Evolutionary conservation across 2,888 invertebrate species (phyloP).

Genomic region (Gasteruption jaculator): DNA sequence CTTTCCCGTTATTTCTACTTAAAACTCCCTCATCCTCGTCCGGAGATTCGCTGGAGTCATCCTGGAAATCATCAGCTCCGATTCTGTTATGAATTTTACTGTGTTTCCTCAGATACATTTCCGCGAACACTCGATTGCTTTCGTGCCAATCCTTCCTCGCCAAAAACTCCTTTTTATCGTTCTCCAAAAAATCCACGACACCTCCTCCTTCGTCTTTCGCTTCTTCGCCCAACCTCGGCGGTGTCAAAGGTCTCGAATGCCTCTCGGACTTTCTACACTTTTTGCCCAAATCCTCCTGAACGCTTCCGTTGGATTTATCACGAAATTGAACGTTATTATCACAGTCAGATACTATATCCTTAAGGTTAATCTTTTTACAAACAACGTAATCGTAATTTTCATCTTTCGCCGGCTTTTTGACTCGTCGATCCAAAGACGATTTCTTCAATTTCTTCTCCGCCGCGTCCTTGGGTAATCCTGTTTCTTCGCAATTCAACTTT

Average conservation of each 20-base stretch:
- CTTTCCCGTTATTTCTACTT: constrained; percentile 12
- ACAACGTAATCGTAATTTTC: no score
- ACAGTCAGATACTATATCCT: no score
- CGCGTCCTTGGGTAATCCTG: no score
- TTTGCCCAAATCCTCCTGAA: constrained; percentile 15
- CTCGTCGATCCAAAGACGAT: no score
- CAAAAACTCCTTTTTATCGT: no score
- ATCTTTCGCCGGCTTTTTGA: no score
- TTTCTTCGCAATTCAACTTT: constrained; percentile 13
- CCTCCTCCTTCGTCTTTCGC: constrained; percentile 8
- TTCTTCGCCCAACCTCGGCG: no score
- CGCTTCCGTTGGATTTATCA: no score
- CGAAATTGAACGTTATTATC: no score
- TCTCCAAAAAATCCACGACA: constrained; percentile 1
- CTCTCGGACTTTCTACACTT: constrained; percentile 30
- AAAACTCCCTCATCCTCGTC: constrained; percentile 22
- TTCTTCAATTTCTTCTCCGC: no score
- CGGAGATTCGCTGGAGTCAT: constrained; percentile 18
- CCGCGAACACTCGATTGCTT: constrained; percentile 32
- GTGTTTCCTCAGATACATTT: constrained; percentile 33
- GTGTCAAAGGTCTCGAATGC: constrained; percentile 41
- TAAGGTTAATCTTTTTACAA: no score
- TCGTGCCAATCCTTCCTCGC: constrained; percentile 38
- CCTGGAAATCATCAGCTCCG: no score
- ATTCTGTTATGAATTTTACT: constrained; percentile 23